These are phyloP conservation scores for Bombus turneri DNA, from an alignment of 1,140 invertebrate genomes.

Conservation along the genomic window DNA sequence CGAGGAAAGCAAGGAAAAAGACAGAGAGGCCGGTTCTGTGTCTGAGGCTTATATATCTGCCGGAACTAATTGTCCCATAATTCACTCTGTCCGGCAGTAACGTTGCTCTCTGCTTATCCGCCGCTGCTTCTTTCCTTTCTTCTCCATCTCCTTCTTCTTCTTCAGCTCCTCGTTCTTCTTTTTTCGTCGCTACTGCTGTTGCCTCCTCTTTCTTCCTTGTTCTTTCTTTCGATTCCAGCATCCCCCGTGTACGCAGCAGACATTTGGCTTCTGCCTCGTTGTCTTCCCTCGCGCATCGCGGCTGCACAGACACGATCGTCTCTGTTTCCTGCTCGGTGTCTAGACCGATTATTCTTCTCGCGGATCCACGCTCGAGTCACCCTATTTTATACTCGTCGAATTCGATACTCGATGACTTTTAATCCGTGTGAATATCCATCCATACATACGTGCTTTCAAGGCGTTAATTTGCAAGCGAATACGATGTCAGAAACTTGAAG, in stretches of 20 bases:
- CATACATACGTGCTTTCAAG: too few relatives aligned
- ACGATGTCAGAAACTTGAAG: not conserved
- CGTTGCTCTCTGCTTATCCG: constrained; percentile 70
- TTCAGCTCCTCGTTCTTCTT: not conserved
- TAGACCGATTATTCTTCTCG: constrained; percentile 1
- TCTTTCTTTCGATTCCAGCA: constrained; percentile 1
- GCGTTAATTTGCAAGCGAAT: too few relatives aligned
- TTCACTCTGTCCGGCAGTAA: constrained; percentile 71
- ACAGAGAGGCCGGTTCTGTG: constrained; percentile 57
- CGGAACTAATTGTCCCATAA: constrained; percentile 78
- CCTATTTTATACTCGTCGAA: not conserved
- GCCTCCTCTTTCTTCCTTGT: constrained; percentile 25
- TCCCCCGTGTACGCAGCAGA: not conserved
- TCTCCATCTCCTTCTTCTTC: not conserved
- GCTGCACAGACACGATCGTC: not conserved
- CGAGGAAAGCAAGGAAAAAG: constrained; percentile 40
- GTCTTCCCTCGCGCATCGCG: not conserved
- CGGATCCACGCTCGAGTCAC: not conserved
- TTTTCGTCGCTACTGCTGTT: not conserved
- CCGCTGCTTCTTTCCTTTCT: constrained; percentile 44
- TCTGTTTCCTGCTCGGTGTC: not conserved
- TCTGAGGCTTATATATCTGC: constrained; percentile 75
- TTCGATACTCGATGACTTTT: not conserved
- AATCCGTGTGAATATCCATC: too few relatives aligned
- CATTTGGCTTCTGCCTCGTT: constrained; percentile 39